phyloP scores from a whole-genome alignment of 1,140 invertebrate species.

The Chlorops oryzae region DNA sequence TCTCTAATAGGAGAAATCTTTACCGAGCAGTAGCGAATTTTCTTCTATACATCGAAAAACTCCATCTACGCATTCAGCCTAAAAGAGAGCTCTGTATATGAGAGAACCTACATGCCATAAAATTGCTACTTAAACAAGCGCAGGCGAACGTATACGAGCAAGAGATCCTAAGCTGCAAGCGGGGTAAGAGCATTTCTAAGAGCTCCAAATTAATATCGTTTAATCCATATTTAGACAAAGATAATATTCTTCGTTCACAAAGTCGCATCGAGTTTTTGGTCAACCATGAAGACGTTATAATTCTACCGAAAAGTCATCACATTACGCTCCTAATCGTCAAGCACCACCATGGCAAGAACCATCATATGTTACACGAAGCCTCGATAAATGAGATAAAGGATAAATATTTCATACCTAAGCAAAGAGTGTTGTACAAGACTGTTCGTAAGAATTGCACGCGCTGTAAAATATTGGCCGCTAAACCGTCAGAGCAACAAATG shows the following conservation, averaged over 20 bases:
- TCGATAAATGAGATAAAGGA: constrained; percentile 5
- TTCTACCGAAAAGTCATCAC: constrained; percentile 22
- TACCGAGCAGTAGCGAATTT: no score
- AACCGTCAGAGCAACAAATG: constrained; percentile 1
- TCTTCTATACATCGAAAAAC: no score
- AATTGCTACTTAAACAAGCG: no score
- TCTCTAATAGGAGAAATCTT: no score
- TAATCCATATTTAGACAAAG: constrained; percentile 10
- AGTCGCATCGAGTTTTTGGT: constrained; percentile 3
- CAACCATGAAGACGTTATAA: constrained; percentile 4
- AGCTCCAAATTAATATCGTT: constrained; percentile 8
- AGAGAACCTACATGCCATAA: no score
- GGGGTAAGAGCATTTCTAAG: no score
- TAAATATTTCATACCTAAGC: not conserved
- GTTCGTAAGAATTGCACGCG: not conserved
- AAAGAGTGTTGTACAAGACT: not conserved
- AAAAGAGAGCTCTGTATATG: no score
- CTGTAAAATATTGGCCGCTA: not conserved
- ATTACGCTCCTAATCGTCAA: constrained; percentile 42
- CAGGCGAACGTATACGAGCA: no score
- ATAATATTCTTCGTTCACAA: not conserved
- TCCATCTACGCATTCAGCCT: no score
- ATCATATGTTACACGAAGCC: constrained; percentile 8
- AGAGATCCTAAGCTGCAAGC: no score
- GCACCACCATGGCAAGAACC: constrained; percentile 20